Conservation (phyloP, 1,140 invertebrate species). For the Calycopis cecrops region DNA sequence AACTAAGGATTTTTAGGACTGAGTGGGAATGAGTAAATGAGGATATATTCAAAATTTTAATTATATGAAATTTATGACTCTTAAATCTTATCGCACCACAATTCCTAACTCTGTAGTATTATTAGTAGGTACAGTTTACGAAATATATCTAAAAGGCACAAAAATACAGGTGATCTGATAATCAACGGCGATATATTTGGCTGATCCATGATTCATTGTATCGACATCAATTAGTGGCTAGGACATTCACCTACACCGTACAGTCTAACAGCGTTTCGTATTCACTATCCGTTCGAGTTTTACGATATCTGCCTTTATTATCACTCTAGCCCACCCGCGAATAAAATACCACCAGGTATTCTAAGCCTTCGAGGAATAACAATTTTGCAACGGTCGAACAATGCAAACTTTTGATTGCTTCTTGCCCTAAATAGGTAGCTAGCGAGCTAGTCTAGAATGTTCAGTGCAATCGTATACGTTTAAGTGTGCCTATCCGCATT, state of each 20-base stretch:
- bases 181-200: not conserved
- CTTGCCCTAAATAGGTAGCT: constrained; percentile 34
- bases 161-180: too few species aligned
- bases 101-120: too few species aligned
- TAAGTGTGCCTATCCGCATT: too few species aligned
- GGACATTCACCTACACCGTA: constrained; percentile 20
- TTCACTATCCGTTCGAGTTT: constrained; percentile 37
- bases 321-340: constrained; percentile 45
- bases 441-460: constrained; percentile 14
- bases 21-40: too few species aligned
- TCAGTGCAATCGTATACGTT: not conserved
- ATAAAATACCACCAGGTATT: constrained; percentile 37
- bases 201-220: not conserved
- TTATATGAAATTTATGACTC: too few species aligned
- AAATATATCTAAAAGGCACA: too few species aligned
- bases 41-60: too few species aligned
- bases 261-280: constrained; percentile 31
- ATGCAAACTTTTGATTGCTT: constrained; percentile 47
- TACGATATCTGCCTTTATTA: constrained; percentile 33
- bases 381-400: constrained; percentile 44
- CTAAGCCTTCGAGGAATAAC: constrained; percentile 43
- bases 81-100: too few species aligned
- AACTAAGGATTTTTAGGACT: too few species aligned
- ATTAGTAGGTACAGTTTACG: too few species aligned
- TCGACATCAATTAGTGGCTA: constrained; percentile 23